These are phyloP conservation scores for Callipepla squamata DNA, from an alignment of 2,113 vertebrate genomes.

Conservation along the genomic window DNA sequence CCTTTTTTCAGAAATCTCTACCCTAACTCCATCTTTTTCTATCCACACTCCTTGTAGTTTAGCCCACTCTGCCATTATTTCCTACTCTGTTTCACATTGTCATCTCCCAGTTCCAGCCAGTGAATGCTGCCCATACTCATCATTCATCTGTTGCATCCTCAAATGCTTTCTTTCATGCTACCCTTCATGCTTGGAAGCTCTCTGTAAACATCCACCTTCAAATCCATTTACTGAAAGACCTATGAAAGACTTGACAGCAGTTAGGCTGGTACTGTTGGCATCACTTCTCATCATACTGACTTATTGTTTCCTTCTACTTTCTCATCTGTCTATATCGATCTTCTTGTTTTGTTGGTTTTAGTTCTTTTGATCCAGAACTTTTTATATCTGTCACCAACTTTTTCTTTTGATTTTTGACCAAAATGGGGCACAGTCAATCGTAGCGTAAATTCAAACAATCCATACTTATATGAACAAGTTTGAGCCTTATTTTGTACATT, in stretches of 20 bases:
- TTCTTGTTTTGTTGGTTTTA: background rate
- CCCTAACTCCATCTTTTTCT: background rate
- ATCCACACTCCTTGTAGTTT: background rate
- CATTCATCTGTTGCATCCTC: conserved; percentile 15
- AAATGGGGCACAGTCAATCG: background rate
- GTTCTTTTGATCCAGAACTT: background rate
- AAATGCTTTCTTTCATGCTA: background rate
- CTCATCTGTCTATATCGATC: background rate
- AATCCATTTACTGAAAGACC: background rate
- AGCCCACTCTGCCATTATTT: background rate
- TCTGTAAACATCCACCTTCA: conserved; percentile 27
- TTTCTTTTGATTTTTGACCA: background rate
- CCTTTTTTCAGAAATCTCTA: background rate
- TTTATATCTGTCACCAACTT: background rate
- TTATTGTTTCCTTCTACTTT: conserved; percentile 10
- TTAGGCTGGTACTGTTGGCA: background rate
- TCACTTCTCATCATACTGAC: background rate
- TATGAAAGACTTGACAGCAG: background rate
- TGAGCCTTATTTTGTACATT: background rate
- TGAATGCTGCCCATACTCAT: background rate
- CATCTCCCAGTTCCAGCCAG: background rate
- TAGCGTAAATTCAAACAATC: background rate
- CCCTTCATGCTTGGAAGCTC: conserved; percentile 27
- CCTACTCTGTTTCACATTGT: background rate
- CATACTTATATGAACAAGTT: background rate